phyloP scores from a whole-genome alignment of 2,888 invertebrate genomes.

The Cordilura impudica region DNA sequence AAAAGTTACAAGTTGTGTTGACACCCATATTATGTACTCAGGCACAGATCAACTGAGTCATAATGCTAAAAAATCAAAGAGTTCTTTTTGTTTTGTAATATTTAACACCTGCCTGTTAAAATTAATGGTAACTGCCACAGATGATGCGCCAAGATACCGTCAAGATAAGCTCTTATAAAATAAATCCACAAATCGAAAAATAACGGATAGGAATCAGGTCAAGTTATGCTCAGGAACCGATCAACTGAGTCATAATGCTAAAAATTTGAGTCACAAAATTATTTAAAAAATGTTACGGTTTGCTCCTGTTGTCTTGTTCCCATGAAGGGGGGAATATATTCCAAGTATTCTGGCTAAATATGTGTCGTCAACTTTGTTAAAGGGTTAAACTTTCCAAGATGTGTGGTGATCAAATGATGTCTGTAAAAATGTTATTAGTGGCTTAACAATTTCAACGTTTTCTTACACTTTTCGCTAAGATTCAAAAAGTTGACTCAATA shows the following conservation, averaged over 20 bases:
- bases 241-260: conserved; percentile 57
- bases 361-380: too few species aligned
- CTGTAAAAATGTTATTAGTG: conserved; percentile 50
- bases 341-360: too few species aligned
- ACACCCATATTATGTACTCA: conserved; percentile 50
- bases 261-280: conserved; percentile 15
- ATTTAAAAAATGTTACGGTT: background rate
- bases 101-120: conserved; percentile 2
- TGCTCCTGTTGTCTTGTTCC: too few species aligned
- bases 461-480: conserved; percentile 34
- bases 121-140: too few species aligned
- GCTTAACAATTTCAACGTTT: conserved; percentile 64
- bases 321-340: too few species aligned
- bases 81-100: background rate
- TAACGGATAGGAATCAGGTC: background rate
- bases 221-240: conserved; percentile 48
- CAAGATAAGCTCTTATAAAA: too few species aligned
- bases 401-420: too few species aligned
- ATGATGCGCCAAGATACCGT: too few species aligned
- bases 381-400: too few species aligned
- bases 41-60: conserved; percentile 65
- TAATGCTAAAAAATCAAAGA: conserved; percentile 63
- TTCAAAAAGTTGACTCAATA: too few species aligned
- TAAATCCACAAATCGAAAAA: background rate
- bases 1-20: too few species aligned